phyloP scores from a whole-genome alignment of 2,888 invertebrate genomes.

The Isotomurus palustris region DNA sequence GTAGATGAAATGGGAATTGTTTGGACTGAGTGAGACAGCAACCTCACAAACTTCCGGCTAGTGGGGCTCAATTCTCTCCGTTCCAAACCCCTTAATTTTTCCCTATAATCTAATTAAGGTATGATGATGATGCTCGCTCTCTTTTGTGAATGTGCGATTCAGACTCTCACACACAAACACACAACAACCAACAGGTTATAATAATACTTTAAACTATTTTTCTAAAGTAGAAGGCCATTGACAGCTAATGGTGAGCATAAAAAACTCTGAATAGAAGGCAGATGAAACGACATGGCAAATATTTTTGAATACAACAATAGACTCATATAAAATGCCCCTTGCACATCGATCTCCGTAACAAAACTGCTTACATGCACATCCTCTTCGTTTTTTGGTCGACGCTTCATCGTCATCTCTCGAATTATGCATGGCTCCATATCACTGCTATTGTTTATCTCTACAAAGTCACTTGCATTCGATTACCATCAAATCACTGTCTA shows the following conservation, averaged over 20 bases:
- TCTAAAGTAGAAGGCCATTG: slow-evolving; percentile 12
- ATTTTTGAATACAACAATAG: too few relatives aligned
- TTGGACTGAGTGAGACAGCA: slow-evolving; percentile 8
- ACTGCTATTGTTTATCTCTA: too few relatives aligned
- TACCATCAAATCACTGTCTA: too few relatives aligned
- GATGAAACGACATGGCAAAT: background rate
- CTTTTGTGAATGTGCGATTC: background rate
- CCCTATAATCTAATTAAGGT: slow-evolving; percentile 11
- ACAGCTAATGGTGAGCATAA: background rate
- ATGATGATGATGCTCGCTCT: background rate
- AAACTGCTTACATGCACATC: background rate
- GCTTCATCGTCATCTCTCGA: too few relatives aligned
- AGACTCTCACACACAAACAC: background rate
- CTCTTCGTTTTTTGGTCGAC: background rate
- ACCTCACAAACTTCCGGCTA: slow-evolving; percentile 12
- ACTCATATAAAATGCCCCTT: background rate
- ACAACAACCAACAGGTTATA: slow-evolving; percentile 14
- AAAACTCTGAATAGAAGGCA: background rate
- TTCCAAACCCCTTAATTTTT: slow-evolving; percentile 9
- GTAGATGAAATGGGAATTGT: background rate
- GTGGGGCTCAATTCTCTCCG: slow-evolving; percentile 6
- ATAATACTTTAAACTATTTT: slow-evolving; percentile 1
- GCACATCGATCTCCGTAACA: background rate
- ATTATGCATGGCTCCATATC: too few relatives aligned
- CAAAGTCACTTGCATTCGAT: too few relatives aligned